These are phyloP conservation scores for Polyergus mexicanus DNA, from an alignment of 1,140 invertebrate species.

Conservation along the genomic window DNA sequence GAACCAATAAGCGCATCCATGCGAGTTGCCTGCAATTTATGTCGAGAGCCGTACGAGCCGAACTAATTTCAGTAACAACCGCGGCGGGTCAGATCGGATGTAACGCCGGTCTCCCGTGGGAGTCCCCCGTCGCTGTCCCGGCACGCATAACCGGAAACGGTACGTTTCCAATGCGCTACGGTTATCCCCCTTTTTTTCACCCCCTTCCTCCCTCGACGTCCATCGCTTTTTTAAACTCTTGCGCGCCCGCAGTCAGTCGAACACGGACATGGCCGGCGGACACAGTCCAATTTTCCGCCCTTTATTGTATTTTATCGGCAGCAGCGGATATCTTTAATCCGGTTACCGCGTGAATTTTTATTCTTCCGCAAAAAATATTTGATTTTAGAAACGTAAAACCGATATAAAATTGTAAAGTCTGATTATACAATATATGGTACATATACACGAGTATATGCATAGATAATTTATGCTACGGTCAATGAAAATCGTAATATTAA, in stretches of 20 bases:
- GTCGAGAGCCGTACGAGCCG: conserved; percentile 82
- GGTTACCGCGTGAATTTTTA: conserved; percentile 51
- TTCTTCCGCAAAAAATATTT: conserved; percentile 42
- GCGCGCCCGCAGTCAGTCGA: conserved; percentile 18
- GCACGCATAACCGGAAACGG: conserved; percentile 64
- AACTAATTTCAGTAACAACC: conserved; percentile 87
- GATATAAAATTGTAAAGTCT: not conserved
- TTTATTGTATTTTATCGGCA: conserved; percentile 81
- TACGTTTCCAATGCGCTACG: conserved; percentile 53
- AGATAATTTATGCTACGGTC: not conserved
- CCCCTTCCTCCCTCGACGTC: conserved; percentile 44
- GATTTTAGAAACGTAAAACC: not conserved
- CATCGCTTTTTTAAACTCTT: conserved; percentile 46
- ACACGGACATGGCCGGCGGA: conserved; percentile 71
- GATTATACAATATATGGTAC: not conserved
- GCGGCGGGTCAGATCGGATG: conserved; percentile 83
- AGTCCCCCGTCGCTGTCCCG: conserved; percentile 70
- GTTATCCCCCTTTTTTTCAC: conserved; percentile 19
- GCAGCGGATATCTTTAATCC: conserved; percentile 55
- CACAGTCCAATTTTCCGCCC: conserved; percentile 85
- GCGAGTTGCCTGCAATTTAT: conserved; percentile 84
- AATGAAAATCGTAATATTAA: not conserved
- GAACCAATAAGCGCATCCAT: conserved; percentile 73
- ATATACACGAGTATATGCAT: not conserved
- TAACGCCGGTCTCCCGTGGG: conserved; percentile 79